Evolutionary conservation across 2,113 vertebrate genomes (phyloP).

Genomic region (Papio anubis): DNA sequence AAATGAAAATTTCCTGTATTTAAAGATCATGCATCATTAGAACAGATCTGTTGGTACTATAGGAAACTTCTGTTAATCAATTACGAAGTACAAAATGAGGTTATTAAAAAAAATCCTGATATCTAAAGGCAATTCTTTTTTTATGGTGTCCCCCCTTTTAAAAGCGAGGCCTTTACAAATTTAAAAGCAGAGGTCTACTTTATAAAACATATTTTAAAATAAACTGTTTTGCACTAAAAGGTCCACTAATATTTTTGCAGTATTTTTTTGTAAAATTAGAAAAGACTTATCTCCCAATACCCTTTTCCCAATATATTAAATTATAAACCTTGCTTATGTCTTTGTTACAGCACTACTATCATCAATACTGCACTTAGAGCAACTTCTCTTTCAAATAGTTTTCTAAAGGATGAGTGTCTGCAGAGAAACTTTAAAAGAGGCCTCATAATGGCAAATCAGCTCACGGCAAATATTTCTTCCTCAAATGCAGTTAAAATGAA

Average conservation of each 20-base stretch:
- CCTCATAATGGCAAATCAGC: neutral
- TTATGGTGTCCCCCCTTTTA: neutral
- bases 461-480: neutral
- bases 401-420: neutral
- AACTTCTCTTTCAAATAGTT: neutral
- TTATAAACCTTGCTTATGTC: neutral
- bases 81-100: conserved; percentile 33
- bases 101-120: neutral
- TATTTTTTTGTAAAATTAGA: neutral
- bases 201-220: conserved; percentile 29
- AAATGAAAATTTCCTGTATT: neutral
- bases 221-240: neutral
- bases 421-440: neutral
- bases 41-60: neutral
- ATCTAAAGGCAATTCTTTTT: neutral
- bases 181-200: conserved; percentile 2
- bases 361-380: neutral
- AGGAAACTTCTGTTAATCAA: neutral
- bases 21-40: neutral
- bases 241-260: neutral
- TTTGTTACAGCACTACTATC: neutral
- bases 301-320: conserved; percentile 4
- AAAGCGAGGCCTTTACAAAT: neutral
- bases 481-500: neutral
- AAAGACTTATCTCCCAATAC: neutral